Evolutionary conservation across 2,113 vertebrate genomes (phyloP), one percentile per base, ranked within the genome.

Genomic region (Piprites chloris): DNA sequence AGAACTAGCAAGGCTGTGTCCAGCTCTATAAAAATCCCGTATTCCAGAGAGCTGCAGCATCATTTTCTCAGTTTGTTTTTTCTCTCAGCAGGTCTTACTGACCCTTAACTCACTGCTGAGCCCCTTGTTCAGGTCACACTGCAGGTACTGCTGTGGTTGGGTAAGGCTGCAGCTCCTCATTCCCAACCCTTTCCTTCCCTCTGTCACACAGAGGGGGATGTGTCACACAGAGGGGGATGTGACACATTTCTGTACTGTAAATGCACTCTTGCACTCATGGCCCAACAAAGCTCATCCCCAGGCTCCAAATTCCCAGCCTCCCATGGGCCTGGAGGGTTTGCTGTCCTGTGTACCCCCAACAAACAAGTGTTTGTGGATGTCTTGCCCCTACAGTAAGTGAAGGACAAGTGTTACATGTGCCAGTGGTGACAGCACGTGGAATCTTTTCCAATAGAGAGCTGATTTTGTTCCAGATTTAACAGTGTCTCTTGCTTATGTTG

Each of bases 151-250:
- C 85, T 65, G 44, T 5, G 17, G 11, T 22, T 73, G 16, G 55
- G 35, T 16, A 65, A 83, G 56, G 42, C 52, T 83, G 44, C 62
- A 72, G 24, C 39, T 95, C 56, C 52, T 88, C 65, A 14, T 33
- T 78, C 63, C 84, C 56, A 27, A 46, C 27, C 10, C 18, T 74
- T 3, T 47, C 41, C 23, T 39, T 63, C 41, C n/a, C 37, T 52
- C n/a, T 82, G 47, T 53, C 2, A 66, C 39, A n/a, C 39, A 37
- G 7, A 12, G 3, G 14, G 28, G 6, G 9, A 2, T 12, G 39
- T 14, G 27, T 62, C 5, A 1, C 8, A 23, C 39, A 37, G 7
- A 12, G 3, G 14, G 28, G 6, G 9, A 2, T 12, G 39, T 14
- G 27, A 66, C 5, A 1, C 8, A 23, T n/a, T 44, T 42, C 42